Evolutionary conservation across 2,113 vertebrate species (phyloP), one percentile per base, ranked within the genome.

Genomic region (Sarotherodon lohbergeri): DNA sequence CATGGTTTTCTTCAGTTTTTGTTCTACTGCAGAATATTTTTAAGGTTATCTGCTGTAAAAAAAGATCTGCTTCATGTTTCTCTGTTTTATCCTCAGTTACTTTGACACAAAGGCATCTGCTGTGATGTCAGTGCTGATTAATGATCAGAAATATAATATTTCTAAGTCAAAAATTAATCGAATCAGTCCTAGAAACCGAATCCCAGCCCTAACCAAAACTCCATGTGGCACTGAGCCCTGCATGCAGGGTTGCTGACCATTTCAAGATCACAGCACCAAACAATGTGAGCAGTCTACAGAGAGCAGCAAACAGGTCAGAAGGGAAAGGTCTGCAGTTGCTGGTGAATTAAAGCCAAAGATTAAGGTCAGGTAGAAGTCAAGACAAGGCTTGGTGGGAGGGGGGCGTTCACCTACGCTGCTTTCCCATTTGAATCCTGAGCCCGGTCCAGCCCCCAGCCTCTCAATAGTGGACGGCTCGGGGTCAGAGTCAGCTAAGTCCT

Each of bases 401-500:
- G 56, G 81, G 84, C 89, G 85, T 93, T 95, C 95, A 48, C 97
- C 98, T 92, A 97, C 98, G 9, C 97, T 97, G 13, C 97, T 98
- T 63, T 98, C 98, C 98, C 99, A 99, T 94, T 99, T 98, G 97
- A 99, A 99, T 80, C 97, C 97, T 85, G 98, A 97, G 93, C 97
- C 97, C 46, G 98, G 97, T 96, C 97, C 98, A 76, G 97, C 96
- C 96, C 98, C 97, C 95, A 98, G 96, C 89, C 98, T 97, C 96
- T 98, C 98, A 95, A 98, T 95, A 87, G 98, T 97, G 93, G 98
- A 99, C 16, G 99, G 97, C 93, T 99, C 98, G 9, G 98, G 98
- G 95, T 98, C 98, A 80, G 99, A 98, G 95, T 98, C 97, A 91
- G 98, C 98, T 94, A 98, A 97, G 92, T 98, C 98, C 98, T 99